Evolutionary conservation across 2,888 invertebrate species (phyloP).

Genomic region (Drosophila tripunctata): DNA sequence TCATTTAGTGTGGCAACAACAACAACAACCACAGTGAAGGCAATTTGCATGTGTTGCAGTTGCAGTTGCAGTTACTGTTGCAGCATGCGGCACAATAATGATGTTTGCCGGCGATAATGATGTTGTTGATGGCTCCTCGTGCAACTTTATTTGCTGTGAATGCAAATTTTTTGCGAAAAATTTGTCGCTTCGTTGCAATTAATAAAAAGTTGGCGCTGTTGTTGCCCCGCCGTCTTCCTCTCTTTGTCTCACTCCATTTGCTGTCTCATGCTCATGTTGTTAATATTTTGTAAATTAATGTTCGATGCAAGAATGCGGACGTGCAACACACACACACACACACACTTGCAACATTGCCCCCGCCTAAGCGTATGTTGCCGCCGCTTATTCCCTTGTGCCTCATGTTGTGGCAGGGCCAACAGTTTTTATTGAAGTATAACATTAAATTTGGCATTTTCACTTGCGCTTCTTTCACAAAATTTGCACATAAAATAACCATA

Average conservation of each 20-base stretch:
- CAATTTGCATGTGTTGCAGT: conserved; percentile 70
- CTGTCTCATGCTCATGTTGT: conserved; percentile 59
- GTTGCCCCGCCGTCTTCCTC: conserved; percentile 16
- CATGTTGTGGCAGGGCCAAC: conserved; percentile 44
- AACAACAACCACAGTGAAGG: conserved; percentile 22
- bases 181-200: conserved; percentile 77
- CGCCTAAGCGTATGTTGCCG: conserved; percentile 27
- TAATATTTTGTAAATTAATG: conserved; percentile 79
- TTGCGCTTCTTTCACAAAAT: conserved; percentile 34
- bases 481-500: conserved; percentile 57
- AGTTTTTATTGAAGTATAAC: conserved; percentile 78
- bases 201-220: conserved; percentile 76
- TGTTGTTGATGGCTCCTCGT: conserved; percentile 50
- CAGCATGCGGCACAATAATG: conserved; percentile 13
- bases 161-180: conserved; percentile 53
- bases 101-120: conserved; percentile 37
- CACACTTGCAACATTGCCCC: conserved; percentile 39
- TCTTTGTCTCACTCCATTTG: conserved; percentile 5
- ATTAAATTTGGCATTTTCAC: conserved; percentile 76
- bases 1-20: conserved; percentile 60
- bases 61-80: too few species aligned
- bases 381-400: background rate
- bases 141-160: conserved; percentile 69
- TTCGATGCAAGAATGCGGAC: conserved; percentile 79
- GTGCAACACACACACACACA: conserved; percentile 36